Percentiles rank a stretch among this genome's conserved stretches.
Conservation (phyloP, 2,888 invertebrate genomes). For the Epirrhoe tristata region DNA sequence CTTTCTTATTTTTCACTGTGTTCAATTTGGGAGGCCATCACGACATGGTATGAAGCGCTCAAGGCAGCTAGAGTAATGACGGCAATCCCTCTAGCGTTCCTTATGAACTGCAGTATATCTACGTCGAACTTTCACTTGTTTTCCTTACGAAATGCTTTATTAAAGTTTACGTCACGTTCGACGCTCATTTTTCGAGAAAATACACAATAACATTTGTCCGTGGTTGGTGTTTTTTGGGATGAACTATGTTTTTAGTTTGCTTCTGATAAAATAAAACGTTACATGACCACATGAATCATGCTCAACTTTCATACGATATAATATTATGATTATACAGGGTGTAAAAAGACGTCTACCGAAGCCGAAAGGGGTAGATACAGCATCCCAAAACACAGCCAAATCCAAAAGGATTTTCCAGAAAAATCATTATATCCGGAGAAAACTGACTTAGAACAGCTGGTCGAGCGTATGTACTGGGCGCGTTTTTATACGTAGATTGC, state of each 20-base stretch:
- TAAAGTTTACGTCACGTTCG: constrained; percentile 9
- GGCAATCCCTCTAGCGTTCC: constrained; percentile 66
- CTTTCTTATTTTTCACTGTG: constrained; percentile 23
- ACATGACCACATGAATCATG: too few species aligned
- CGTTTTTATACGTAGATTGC: too few species aligned
- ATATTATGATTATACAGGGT: too few species aligned
- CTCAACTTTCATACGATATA: too few species aligned
- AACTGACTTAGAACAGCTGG: too few species aligned
- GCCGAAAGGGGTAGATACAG: too few species aligned
- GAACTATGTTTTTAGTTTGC: not conserved
- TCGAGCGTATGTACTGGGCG: too few species aligned
- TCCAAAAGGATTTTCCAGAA: too few species aligned
- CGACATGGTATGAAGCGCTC: constrained; percentile 47
- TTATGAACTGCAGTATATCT: constrained; percentile 78
- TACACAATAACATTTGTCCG: not conserved
- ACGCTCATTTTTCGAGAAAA: not conserved
- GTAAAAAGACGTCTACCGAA: too few species aligned
- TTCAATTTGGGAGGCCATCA: constrained; percentile 32
- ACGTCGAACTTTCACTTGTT: constrained; percentile 72
- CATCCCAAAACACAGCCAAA: too few species aligned
- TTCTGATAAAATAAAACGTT: too few species aligned
- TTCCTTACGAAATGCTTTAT: constrained; percentile 29
- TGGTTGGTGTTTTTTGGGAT: constrained; percentile 6
- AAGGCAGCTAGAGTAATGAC: constrained; percentile 72
- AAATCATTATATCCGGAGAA: too few species aligned